phyloP scores from a whole-genome alignment of 53 echinoderm and acorn worm genomes.

The Actinopyga echinites region DNA sequence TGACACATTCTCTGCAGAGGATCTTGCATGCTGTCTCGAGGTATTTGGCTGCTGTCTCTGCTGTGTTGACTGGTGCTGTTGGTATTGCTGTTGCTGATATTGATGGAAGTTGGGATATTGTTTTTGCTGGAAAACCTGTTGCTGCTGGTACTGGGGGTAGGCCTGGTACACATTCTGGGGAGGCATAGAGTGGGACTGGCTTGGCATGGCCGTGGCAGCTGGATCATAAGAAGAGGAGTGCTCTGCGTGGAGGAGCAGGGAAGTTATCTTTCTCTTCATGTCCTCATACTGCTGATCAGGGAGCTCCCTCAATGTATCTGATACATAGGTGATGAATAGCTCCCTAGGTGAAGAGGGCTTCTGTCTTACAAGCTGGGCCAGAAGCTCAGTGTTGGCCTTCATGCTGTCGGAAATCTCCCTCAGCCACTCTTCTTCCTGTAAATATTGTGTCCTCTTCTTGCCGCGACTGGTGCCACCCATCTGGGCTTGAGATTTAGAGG shows the following conservation, averaged over 20 bases:
- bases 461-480: conserved; percentile 8
- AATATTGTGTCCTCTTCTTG: neutral
- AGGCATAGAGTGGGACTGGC: conserved; percentile 17
- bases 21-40: neutral
- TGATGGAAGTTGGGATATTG: neutral
- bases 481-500: conserved; percentile 7
- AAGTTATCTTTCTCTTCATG: conserved; percentile 20
- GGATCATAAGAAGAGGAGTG: conserved; percentile 7
- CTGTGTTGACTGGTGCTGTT: conserved; percentile 26
- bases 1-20: conserved; percentile 24
- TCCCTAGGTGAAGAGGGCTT: conserved; percentile 23
- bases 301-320: conserved; percentile 16
- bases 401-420: conserved; percentile 16
- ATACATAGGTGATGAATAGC: conserved; percentile 22
- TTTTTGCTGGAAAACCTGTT: neutral
- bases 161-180: conserved; percentile 14
- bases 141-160: conserved; percentile 28
- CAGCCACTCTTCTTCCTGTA: conserved; percentile 9
- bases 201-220: conserved; percentile 16
- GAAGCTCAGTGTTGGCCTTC: conserved; percentile 19
- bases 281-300: conserved; percentile 27
- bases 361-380: conserved; percentile 6
- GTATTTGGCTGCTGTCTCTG: conserved; percentile 13
- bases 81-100: conserved; percentile 10
- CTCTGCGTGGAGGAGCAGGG: conserved; percentile 12